Percentiles rank a stretch among this genome's conserved stretches.
Conservation (phyloP, 2,797 vertebrate genomes). For the Premnoplex brunnescens region DNA sequence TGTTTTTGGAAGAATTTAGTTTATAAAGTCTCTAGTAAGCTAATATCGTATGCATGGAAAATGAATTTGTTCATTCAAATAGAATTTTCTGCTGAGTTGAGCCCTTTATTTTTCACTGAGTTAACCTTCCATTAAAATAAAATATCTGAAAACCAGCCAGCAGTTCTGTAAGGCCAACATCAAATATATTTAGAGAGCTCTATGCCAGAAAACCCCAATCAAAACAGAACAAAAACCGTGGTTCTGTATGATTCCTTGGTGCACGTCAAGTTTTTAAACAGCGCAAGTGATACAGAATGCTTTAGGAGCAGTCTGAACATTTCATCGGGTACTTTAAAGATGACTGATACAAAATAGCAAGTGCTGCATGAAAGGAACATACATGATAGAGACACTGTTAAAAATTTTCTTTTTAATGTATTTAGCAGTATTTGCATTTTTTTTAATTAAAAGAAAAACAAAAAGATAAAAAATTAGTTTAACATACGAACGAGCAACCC, state of each 20-base stretch:
- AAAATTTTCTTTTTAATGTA: not conserved
- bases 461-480: not conserved
- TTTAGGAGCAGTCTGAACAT: not conserved
- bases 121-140: conserved; percentile 55
- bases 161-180: conserved; percentile 11
- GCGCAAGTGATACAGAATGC: not conserved
- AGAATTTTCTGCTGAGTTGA: conserved; percentile 65
- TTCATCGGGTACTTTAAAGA: not conserved
- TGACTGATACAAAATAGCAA: not conserved
- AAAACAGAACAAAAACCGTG: not conserved
- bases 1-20: conserved; percentile 41
- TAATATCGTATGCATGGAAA: conserved; percentile 54
- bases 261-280: not conserved
- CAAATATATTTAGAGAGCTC: conserved; percentile 15
- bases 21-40: conserved; percentile 31
- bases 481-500: not conserved
- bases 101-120: conserved; percentile 49
- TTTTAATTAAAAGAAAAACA: not conserved
- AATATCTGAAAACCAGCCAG: conserved; percentile 46
- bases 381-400: not conserved
- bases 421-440: not conserved
- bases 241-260: not conserved
- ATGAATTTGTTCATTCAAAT: conserved; percentile 67
- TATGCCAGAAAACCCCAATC: not conserved
- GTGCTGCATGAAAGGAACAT: not conserved